phyloP scores from a whole-genome alignment of 2,888 invertebrate species.

The Neocrepidodera transversa region DNA sequence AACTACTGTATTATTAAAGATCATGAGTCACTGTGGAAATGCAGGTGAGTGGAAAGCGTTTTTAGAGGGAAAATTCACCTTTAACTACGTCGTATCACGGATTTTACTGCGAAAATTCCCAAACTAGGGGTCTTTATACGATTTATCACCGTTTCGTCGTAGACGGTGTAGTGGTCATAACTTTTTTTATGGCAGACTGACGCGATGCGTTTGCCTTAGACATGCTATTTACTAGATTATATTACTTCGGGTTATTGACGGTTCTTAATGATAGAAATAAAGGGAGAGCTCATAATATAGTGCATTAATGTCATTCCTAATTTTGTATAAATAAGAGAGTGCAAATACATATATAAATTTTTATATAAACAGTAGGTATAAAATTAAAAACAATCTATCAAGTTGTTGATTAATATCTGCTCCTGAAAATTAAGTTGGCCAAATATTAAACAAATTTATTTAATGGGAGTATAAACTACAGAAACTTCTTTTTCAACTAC shows the following conservation, averaged over 20 bases:
- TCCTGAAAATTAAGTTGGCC: too few relatives aligned
- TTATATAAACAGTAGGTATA: too few relatives aligned
- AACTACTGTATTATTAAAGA: slow-evolving; percentile 49
- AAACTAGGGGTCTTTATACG: slow-evolving; percentile 32
- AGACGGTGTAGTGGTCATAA: slow-evolving; percentile 28
- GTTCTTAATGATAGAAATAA: background rate
- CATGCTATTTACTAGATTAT: slow-evolving; percentile 13
- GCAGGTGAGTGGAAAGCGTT: slow-evolving; percentile 46
- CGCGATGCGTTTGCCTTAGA: slow-evolving; percentile 17
- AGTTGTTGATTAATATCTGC: too few relatives aligned
- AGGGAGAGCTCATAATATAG: background rate
- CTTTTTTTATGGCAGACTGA: slow-evolving; percentile 28
- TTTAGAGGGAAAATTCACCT: slow-evolving; percentile 24
- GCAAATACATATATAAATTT: too few relatives aligned
- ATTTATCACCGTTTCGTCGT: slow-evolving; percentile 31
- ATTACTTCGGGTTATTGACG: slow-evolving; percentile 9
- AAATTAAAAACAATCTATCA: too few relatives aligned
- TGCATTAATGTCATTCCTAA: too few relatives aligned
- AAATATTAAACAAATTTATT: too few relatives aligned
- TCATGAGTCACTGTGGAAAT: slow-evolving; percentile 52
- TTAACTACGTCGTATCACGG: slow-evolving; percentile 49
- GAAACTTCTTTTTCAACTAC: too few relatives aligned
- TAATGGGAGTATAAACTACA: too few relatives aligned
- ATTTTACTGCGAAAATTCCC: slow-evolving; percentile 38
- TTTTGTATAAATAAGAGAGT: too few relatives aligned